Evolutionary conservation across 1,140 invertebrate species (phyloP).

Genomic region (Megalonaias nervosa): DNA sequence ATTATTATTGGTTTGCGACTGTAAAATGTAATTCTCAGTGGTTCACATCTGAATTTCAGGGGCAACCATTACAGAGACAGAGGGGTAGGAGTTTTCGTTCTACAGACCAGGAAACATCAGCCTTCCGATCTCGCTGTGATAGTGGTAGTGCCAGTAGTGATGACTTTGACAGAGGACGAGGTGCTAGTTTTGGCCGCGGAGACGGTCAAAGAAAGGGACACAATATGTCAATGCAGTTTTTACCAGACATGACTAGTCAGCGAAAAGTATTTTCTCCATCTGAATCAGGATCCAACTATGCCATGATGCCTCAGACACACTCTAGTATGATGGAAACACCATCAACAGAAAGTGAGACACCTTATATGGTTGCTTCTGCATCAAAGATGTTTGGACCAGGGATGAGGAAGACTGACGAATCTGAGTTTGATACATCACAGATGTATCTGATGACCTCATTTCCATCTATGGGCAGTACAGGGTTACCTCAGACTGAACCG

Average conservation of each 20-base stretch:
- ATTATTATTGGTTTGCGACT: too few relatives aligned
- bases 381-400: too few relatives aligned
- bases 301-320: slow-evolving; percentile 18
- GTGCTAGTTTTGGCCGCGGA: not conserved
- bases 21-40: too few relatives aligned
- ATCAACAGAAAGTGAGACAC: slow-evolving; percentile 25
- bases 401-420: too few relatives aligned
- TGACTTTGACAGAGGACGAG: slow-evolving; percentile 32
- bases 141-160: slow-evolving; percentile 34
- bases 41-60: slow-evolving; percentile 8
- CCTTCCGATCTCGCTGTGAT: slow-evolving; percentile 35
- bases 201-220: slow-evolving; percentile 13
- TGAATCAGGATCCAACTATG: slow-evolving; percentile 45
- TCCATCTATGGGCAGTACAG: too few relatives aligned
- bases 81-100: slow-evolving; percentile 32
- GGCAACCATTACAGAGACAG: slow-evolving; percentile 35
- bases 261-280: slow-evolving; percentile 23
- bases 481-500: too few relatives aligned
- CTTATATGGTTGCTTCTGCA: too few relatives aligned
- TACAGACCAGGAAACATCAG: slow-evolving; percentile 29
- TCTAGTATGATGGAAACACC: slow-evolving; percentile 44
- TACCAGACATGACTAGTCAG: not conserved
- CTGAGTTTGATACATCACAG: too few relatives aligned
- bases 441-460: too few relatives aligned
- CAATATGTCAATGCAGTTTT: slow-evolving; percentile 16